phyloP scores from a whole-genome alignment of 2,888 invertebrate species.

The Alloscopus bannaensis region DNA sequence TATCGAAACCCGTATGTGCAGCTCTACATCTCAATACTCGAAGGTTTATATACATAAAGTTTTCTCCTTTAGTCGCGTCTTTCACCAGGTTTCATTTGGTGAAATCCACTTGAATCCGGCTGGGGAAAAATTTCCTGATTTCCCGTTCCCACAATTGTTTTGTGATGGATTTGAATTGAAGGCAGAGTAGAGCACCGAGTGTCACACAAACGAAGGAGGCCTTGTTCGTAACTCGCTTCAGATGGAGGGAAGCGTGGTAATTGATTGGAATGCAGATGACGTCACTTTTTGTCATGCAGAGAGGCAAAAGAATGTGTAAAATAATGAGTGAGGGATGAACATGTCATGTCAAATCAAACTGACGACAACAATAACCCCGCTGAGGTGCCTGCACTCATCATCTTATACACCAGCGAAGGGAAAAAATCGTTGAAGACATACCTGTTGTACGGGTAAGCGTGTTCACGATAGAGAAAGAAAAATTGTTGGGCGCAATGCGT shows the following conservation, averaged over 20 bases:
- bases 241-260: background rate
- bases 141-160: background rate
- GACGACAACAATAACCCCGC: conserved; percentile 56
- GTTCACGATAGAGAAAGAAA: no score
- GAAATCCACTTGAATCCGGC: no score
- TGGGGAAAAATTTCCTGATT: background rate
- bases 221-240: background rate
- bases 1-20: no score
- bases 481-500: conserved; percentile 8
- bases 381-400: conserved; percentile 42
- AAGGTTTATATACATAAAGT: no score
- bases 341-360: conserved; percentile 64
- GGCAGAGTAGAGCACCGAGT: background rate
- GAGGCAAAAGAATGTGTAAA: conserved; percentile 50
- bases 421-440: no score
- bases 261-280: conserved; percentile 49
- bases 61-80: no score
- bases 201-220: background rate
- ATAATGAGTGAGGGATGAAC: conserved; percentile 59
- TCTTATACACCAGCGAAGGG: no score
- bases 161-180: background rate
- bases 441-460: no score
- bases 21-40: no score
- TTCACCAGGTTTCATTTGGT: no score
- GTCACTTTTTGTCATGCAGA: conserved; percentile 48